Percentiles rank a stretch among this genome's conserved stretches.
These are phyloP conservation scores for Venustoraphidia nigricollis DNA, from an alignment of 2,888 invertebrate species.

Conservation along the genomic window DNA sequence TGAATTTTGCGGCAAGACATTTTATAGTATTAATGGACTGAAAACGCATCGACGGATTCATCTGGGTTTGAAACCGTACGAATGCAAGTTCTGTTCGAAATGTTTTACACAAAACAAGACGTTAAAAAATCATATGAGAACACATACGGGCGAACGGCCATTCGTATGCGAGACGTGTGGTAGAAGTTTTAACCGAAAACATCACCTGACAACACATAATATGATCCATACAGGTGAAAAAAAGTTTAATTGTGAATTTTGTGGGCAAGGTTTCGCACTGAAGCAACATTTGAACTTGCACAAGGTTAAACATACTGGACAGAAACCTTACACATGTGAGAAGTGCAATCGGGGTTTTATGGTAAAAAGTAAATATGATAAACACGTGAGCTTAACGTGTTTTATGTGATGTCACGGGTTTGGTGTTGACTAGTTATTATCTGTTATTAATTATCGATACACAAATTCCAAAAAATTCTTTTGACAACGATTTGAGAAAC, in stretches of 20 bases:
- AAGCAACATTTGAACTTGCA: conserved; percentile 5
- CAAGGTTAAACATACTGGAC: conserved; percentile 1
- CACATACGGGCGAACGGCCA: conserved; percentile 4
- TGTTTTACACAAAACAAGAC: conserved; percentile 5
- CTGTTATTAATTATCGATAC: no score
- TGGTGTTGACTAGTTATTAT: no score
- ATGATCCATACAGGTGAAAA: conserved; percentile 5
- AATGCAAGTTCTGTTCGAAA: neutral
- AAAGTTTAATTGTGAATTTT: conserved; percentile 1
- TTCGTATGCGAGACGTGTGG: conserved; percentile 5
- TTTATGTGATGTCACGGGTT: no score
- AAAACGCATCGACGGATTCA: conserved; percentile 3
- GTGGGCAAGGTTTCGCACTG: neutral
- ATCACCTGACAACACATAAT: conserved; percentile 2
- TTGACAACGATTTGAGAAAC: no score
- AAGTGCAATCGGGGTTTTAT: no score
- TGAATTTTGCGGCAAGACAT: conserved; percentile 5
- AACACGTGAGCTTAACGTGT: no score
- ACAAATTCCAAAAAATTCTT: no score
- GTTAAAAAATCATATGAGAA: conserved; percentile 5
- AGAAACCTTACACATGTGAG: no score
- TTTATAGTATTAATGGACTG: neutral
- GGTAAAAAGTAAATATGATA: no score
- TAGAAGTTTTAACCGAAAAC: conserved; percentile 1
- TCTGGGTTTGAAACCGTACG: conserved; percentile 2